Evolutionary conservation across 2,797 vertebrate genomes (phyloP).

Genomic region (Octomys mimax): DNA sequence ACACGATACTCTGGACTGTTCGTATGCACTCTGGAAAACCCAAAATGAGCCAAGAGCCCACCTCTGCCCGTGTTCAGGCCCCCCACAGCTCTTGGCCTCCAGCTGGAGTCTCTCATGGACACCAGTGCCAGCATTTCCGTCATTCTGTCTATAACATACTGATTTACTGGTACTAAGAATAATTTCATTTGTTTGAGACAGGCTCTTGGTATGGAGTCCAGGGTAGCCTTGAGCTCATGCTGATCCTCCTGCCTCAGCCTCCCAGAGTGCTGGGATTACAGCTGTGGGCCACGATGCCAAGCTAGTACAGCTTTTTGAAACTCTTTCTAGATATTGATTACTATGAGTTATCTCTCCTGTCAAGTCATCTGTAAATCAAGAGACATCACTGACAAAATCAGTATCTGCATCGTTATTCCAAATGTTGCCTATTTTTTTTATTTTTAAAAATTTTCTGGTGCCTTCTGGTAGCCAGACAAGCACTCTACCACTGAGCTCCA

Average conservation of each 20-base stretch:
- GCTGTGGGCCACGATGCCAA: neutral
- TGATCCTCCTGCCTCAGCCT: neutral
- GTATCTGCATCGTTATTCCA: neutral
- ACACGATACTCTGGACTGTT: no score
- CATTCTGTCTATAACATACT: neutral
- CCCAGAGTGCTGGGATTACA: neutral
- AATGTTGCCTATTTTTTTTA: neutral
- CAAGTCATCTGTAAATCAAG: neutral
- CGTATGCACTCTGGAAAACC: neutral
- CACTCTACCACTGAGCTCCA: neutral
- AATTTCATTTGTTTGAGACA: neutral
- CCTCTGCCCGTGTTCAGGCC: accelerated
- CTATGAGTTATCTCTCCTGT: neutral
- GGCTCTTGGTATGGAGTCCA: neutral
- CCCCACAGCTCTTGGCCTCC: neutral
- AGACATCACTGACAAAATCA: neutral
- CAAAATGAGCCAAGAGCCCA: neutral
- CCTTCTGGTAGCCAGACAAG: neutral
- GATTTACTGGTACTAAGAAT: neutral
- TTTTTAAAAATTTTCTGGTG: neutral
- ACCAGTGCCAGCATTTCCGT: no score
- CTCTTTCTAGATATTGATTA: neutral
- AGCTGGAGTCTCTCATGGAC: neutral
- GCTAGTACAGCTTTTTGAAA: neutral
- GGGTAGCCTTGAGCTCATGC: neutral